Base-by-base conservation (phyloP, 2,113 vertebrate genomes). In the Antennarius striatus region DNA sequence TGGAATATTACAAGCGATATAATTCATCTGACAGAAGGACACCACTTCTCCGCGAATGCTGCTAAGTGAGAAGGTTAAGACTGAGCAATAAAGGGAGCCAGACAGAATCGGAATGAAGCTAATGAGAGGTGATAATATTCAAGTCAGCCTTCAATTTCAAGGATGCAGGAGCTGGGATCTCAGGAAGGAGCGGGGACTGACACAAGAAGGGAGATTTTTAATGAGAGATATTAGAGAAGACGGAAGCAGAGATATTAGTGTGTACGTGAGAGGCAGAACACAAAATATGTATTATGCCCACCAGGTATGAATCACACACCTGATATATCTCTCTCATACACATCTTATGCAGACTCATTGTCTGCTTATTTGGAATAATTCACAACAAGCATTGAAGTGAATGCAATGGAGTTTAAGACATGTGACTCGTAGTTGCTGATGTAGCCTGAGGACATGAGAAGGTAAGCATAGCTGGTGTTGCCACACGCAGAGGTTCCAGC, bases 61-160 rank as follows among this genome's bases (percentile, higher is more conserved):
- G 49, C 66, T 48, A 75, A 86, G 83, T 86, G 80, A 89, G 83
- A 88, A 91, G 89, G 89, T 90, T 91, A 92, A 86, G 80, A 32
- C 63, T 60, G 63, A 77, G 86, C 69, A 87, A 85, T 91, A 87
- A 87, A 85, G 64, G 52, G 62, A 85, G 75, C 69, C 69, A 54
- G 76, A 77, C 72, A 87, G 83, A 85, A 85, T 75, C 75, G 76
- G 82, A 85, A 88, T 78, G 83, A 85, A 75, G 83, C 88, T 91
- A 93, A 93, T 93, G 88, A 91, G 87, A 88, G 85, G 85, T 63
- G 84, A 91, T 91, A 90, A 81, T 87, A 90, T 91, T 91, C 88
- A 88, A 79, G 85, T 63, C 75, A 80, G 80, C 85, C 88, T 88
- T 89, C 89, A 90, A 86, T 90, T 92, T 89, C 86, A 88, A 91